These are phyloP conservation scores for Cydia splendana DNA, from an alignment of 1,140 invertebrate species.

Conservation along the genomic window DNA sequence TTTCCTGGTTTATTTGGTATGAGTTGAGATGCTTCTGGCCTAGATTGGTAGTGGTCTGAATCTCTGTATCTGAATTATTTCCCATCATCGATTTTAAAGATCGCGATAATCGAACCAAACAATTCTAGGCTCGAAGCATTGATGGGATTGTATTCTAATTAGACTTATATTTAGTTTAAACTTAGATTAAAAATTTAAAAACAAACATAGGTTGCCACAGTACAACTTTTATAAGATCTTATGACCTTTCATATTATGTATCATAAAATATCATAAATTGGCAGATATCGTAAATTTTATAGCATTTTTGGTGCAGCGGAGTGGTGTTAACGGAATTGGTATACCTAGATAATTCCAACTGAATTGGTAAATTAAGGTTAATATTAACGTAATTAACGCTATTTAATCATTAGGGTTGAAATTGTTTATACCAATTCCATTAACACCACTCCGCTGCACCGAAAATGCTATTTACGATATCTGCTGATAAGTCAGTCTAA, in stretches of 20 bases:
- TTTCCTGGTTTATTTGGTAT: not conserved
- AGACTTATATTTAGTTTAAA: constrained; percentile 17
- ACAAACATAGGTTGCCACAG: not conserved
- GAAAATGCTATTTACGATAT: too few species aligned
- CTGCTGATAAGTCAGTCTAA: not conserved
- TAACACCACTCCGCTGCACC: too few species aligned
- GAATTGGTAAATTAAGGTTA: too few species aligned
- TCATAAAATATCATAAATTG: not conserved
- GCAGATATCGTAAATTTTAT: not conserved
- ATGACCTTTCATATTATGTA: not conserved
- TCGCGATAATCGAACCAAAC: not conserved
- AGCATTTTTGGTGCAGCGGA: too few species aligned
- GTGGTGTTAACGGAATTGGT: too few species aligned
- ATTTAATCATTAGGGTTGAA: too few species aligned
- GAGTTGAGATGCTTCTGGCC: constrained; percentile 3
- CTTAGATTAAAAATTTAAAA: not conserved
- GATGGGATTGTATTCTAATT: constrained; percentile 36
- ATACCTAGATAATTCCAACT: too few species aligned
- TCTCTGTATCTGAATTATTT: not conserved
- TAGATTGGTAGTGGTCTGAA: not conserved
- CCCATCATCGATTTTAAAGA: not conserved
- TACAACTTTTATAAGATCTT: not conserved
- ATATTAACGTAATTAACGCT: too few species aligned
- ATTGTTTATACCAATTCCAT: too few species aligned
- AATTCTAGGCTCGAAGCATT: constrained; percentile 8